Conservation (phyloP, 2,797 vertebrate genomes). For the Crax fasciolata region DNA sequence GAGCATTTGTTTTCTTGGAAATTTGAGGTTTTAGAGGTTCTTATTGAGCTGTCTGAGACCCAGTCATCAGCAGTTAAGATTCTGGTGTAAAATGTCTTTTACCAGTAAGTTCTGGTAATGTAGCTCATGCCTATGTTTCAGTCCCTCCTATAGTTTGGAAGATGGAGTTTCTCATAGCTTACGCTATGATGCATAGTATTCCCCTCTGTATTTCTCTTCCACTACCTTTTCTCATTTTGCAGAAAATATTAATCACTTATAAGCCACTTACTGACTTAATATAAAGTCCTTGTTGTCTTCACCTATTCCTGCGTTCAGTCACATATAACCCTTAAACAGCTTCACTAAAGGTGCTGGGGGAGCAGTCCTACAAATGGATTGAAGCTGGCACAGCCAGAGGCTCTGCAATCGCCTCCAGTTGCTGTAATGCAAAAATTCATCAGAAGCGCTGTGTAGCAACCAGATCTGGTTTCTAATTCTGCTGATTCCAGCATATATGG, state of each 20-base stretch:
- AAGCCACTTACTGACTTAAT: not conserved
- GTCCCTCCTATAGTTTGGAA: too few species aligned
- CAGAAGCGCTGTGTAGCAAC: slow-evolving; percentile 2
- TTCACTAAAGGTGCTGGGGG: not conserved
- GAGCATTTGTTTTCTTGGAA: not conserved
- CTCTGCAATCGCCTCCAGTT: not conserved
- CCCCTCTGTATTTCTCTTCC: not conserved
- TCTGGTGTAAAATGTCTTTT: not conserved
- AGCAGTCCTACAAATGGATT: not conserved
- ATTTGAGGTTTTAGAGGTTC: not conserved
- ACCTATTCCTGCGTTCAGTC: not conserved
- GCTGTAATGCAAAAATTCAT: not conserved
- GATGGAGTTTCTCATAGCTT: not conserved
- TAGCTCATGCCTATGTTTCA: too few species aligned
- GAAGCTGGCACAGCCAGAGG: not conserved
- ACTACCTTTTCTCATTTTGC: not conserved
- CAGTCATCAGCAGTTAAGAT: not conserved
- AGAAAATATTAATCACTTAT: not conserved
- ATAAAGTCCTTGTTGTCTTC: not conserved
- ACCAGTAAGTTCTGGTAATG: too few species aligned
- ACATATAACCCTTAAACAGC: not conserved
- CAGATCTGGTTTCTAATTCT: slow-evolving; percentile 36
- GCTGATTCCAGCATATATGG: slow-evolving; percentile 53
- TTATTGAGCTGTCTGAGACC: not conserved
- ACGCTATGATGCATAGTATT: not conserved